Conservation (phyloP, 1,140 invertebrate genomes). For the Drosophila sp. region DNA sequence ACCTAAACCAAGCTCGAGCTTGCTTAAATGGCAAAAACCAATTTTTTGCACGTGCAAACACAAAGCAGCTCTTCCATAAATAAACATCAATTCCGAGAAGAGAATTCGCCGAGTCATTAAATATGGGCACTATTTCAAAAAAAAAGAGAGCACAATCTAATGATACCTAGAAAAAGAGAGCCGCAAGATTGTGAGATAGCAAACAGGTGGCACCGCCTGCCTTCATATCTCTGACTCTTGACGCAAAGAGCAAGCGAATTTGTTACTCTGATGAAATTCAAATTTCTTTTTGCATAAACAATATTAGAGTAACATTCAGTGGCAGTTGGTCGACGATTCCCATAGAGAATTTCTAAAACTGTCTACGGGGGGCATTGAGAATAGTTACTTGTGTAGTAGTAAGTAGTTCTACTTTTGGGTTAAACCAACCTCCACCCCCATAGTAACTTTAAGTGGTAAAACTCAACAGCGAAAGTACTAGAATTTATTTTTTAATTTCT, state of each 20-base stretch:
- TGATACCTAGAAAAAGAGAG: neutral
- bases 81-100: neutral
- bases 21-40: neutral
- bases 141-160: neutral
- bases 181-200: conserved; percentile 1
- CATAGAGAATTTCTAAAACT: neutral
- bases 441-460: no score
- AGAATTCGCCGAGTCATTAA: conserved; percentile 1
- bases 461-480: neutral
- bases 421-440: no score
- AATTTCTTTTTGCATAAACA: neutral
- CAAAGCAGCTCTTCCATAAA: neutral
- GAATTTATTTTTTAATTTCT: neutral
- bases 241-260: conserved; percentile 7
- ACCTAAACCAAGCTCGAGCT: neutral
- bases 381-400: no score
- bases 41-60: conserved; percentile 2
- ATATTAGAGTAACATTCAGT: neutral
- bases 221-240: neutral
- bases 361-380: no score
- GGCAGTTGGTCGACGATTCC: neutral
- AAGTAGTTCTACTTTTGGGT: no score
- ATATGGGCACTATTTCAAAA: neutral
- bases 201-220: neutral
- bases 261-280: conserved; percentile 22